These are phyloP conservation scores for Melanotaenia maccullochi DNA, from an alignment of 2,797 vertebrate species.

Conservation along the genomic window DNA sequence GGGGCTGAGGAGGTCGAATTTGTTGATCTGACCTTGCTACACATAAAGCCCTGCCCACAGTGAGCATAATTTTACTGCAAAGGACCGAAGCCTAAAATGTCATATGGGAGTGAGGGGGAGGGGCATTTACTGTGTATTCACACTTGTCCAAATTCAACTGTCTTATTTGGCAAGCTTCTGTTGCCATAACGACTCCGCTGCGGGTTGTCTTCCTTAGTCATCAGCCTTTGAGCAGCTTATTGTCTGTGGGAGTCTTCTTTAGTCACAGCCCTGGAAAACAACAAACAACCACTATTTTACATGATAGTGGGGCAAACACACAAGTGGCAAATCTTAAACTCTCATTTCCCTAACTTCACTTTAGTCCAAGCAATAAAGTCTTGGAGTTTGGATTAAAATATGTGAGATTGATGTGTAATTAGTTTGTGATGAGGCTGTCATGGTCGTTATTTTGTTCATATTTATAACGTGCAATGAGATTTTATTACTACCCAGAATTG, in stretches of 20 bases:
- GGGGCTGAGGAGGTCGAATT: conserved; percentile 13
- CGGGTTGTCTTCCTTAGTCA: conserved; percentile 81
- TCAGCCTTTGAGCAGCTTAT: conserved; percentile 72
- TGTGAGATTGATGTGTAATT: not conserved
- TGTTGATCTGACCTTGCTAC: conserved; percentile 27
- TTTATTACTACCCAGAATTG: no score
- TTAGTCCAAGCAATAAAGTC: conserved; percentile 8
- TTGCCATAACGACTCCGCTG: conserved; percentile 83
- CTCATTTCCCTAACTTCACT: conserved; percentile 2
- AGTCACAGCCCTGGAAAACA: conserved; percentile 56
- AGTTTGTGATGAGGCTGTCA: not conserved
- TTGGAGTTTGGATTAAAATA: not conserved
- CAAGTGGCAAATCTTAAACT: conserved; percentile 29
- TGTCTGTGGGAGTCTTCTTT: conserved; percentile 73
- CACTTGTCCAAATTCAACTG: conserved; percentile 78
- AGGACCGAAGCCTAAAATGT: conserved; percentile 68
- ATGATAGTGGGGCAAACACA: conserved; percentile 18
- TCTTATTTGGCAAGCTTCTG: conserved; percentile 79
- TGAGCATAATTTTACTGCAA: conserved; percentile 55
- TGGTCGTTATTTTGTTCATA: no score
- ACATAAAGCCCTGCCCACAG: conserved; percentile 11
- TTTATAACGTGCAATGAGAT: no score
- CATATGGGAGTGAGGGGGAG: conserved; percentile 67
- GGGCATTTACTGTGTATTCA: conserved; percentile 73
- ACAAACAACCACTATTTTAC: conserved; percentile 37